Evolutionary conservation across 1,140 invertebrate species (phyloP), one percentile per base, ranked within the genome.

Genomic region (Cheumatopsyche charites): DNA sequence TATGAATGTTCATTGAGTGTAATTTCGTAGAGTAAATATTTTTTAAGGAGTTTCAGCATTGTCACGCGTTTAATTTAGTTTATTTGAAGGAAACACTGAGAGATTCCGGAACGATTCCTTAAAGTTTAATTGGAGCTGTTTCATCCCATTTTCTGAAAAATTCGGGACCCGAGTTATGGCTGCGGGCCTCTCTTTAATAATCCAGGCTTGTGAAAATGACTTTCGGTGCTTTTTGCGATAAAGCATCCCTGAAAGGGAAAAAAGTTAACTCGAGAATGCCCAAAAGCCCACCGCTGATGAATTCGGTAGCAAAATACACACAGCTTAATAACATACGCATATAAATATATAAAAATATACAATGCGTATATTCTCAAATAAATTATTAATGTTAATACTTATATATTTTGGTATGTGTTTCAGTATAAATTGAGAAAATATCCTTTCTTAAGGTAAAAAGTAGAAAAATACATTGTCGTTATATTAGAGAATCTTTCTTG

Each of bases 241-340:
- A 58, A 58, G 19, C 23, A 58, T 58, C 19, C 25, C 23, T 19
- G 23, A 25, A 23, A 12, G 7, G 23, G 55, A n/a, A 25, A 58
- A 58, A 58, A 58, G 12, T 36, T 25, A 23, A 23, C 23, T 23
- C 23, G 55, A 58, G 55, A 58, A 58, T 58, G 25, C 55, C 55
- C 55, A 23, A 26, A 58, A 58, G 55, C 55, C 23, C 55, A 21
- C 11, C 17, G 55, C 19, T 58, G 55, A 58, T 58, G 55, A 58
- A 58, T 58, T 58, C 55, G 23, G 25, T 58, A 58, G 25, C 23
- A 26, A 58, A 52, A 52, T 52, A 52, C 19, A 52, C 47, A 52
- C 19, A 52, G 6, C 29, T 9, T 36, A 36, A 36, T 4, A 36
- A 4, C 3, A 36, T 36, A 36, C 29, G 9, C 9, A 36, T 9